Evolutionary conservation across 2,797 vertebrate genomes (phyloP), one percentile per base, ranked within the genome.

Genomic region (Trachurus trachurus): DNA sequence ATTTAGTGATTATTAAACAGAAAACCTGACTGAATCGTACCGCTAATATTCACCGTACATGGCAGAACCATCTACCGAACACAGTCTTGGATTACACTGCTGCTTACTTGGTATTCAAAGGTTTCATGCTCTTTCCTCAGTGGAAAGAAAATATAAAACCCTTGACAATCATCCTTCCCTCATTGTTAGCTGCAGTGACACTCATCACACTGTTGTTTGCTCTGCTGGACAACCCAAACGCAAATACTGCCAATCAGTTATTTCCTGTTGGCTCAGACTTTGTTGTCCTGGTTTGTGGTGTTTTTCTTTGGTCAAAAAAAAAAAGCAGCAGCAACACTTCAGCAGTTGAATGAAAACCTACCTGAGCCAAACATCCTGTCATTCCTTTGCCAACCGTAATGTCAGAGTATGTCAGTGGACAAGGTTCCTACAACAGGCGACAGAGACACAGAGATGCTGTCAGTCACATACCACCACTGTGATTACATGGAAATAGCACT

Each of bases 221-320:
- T 16, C 47, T 26, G 54, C 19, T 22, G 54, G 13, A 42, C 16
- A 67, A 47, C 26, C 29, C 21, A 49, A 60, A 37, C 39, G 15
- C 37, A 29, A 13, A 52, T 66, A 21, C 21, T 57, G 52, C 52
- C 40, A 19, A 39, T 65, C 42, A 19, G 19, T 39, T 21, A 19
- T 26, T 22, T 29, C n/a, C 34, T 29, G 45, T 37, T 52, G 57
- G 56, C 44, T 44, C 53, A 57, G 53, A 56, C 39, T 56, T 67
- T 42, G 7, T 29, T 67, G 22, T 9, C n/a, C 15, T 56, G 10
- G 52, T 39, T 54, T 9, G 13, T 16, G 19, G 31, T 16, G 49
- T 13, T 44, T 17, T 44, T n/a, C 22, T 19, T 17, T 45, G 26
- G 39, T 34, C 16, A 56, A 29, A 45, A 12, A 12, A 57, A 44